Evolutionary conservation across 2,797 vertebrate species (phyloP), one percentile per base, ranked within the genome.

Genomic region (Brachymystax lenok): DNA sequence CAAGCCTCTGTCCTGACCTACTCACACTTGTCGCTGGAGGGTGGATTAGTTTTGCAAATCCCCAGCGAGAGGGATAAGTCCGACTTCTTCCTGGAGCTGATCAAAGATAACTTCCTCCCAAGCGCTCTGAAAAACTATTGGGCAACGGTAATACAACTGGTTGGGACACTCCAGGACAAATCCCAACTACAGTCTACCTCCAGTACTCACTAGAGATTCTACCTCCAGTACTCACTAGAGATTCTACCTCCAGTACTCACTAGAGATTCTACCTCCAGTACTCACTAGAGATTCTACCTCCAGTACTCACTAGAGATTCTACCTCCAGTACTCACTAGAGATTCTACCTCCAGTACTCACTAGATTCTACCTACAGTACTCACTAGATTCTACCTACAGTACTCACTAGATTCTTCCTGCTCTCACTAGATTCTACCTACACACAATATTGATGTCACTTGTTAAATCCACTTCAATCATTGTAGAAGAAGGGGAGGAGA

Each of bases 401-500:
- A 19, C 54, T 56, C 54, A 56, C 54, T 19, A n/a, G n/a, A 3
- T 5, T n/a, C 1, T 59, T n/a, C 54, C 54, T 54, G 2, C 16
- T 17, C 51, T 54, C 51, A 54, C 51, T 54, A 56, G 19, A 14
- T 52, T 16, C 51, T 17, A 54, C 17, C 16, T 54, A 54, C 52
- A 3, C 51, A 14, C 16, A 77, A 84, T 73, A 79, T 70, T 35
- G 33, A 35, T 35, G 33, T 46, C 40, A 46, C 40, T 40, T 40
- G 40, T 40, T 40, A 40, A 40, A 40, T 40, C 40, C 40, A 40
- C 40, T 10, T 40, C 40, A 40, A 40, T 40, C 8, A 40, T 2
- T 40, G 0, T 2, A 40, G 40, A 40, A 10, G 8, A 40, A 4
- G 40, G 10, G 40, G 35, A 8, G 7, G 8, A 40, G 40, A 40